phyloP scores from a whole-genome alignment of 2,113 vertebrate species.

The Semnornis frantzii region DNA sequence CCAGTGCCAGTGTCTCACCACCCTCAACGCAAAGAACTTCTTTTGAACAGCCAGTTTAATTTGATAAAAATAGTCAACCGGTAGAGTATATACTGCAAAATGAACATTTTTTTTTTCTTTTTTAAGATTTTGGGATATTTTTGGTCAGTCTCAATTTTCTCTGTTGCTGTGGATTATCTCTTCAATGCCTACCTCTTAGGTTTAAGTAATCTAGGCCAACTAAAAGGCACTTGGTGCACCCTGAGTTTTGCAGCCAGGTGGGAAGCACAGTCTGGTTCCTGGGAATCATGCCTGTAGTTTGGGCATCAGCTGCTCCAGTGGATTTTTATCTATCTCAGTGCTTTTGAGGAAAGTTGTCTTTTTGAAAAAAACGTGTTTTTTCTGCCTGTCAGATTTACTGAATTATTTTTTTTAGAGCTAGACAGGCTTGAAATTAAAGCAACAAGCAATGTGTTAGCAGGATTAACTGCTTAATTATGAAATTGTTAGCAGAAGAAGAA shows the following conservation, averaged over 20 bases:
- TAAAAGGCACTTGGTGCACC: background rate
- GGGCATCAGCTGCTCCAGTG: background rate
- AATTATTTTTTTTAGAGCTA: background rate
- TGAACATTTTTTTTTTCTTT: too few relatives aligned
- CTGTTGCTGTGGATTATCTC: background rate
- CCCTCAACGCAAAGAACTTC: too few relatives aligned
- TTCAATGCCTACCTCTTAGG: background rate
- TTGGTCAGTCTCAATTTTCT: background rate
- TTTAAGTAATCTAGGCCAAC: background rate
- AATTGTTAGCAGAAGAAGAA: background rate
- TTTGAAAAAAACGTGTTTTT: background rate
- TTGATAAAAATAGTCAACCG: background rate
- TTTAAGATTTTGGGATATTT: background rate
- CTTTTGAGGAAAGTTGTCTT: background rate
- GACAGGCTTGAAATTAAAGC: conserved; percentile 53
- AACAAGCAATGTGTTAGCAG: background rate
- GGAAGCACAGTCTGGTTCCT: background rate
- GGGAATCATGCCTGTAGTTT: background rate
- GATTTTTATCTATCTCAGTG: background rate
- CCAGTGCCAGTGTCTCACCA: too few relatives aligned
- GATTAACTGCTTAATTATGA: conserved; percentile 28
- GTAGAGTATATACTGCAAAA: background rate
- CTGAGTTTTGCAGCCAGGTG: background rate
- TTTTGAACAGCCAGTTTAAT: background rate
- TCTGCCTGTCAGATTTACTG: conserved; percentile 5